Base-by-base conservation (phyloP, 2,113 vertebrate species). In the Hippocampus barbouri region DNA sequence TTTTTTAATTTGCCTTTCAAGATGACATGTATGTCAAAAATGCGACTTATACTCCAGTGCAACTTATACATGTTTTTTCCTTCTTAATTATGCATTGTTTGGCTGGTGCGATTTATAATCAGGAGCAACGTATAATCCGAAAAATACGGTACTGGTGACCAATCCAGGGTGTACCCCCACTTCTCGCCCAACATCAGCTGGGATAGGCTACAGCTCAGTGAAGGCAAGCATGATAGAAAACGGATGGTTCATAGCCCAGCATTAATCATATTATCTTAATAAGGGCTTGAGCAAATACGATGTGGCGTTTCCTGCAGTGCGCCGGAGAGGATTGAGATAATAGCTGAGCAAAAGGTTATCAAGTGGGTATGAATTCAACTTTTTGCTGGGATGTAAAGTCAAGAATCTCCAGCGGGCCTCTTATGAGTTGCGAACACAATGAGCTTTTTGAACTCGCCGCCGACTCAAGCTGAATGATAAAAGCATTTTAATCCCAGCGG, bases 371-470 rank as follows among this genome's bases (percentile, higher is more conserved):
- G 59, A 69, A 45, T 47, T 30, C 72, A 84, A 75, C 57, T 71
- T 81, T 60, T 30, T 4, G 64, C 75, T n/a, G 70, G 40, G 73
- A 74, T 68, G 71, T 23, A 5, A 7, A 12, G 20, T 49, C 34
- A 38, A 38, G 34, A 38, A 60, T 79, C 53, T 69, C 43, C 47
- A 10, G 73, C 43, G 12, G 38, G 12, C 47, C 40, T 68, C 16
- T 8, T 16, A 49, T 18, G 47, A 4, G 9, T 47, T 47, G 63
- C 4, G 53, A 47, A 79, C 60, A 74, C 41, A 56, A 23, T 47
- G 70, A 79, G 76, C 57, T 75, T 89, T 61, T 79, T 71, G 41
- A 68, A 63, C 70, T 68, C 68, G 66, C 72, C 40, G 40, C 67
- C 40, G 59, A 66, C 0, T 2, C 66, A 65, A 61, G 63, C 75